Conservation (phyloP, 2,888 invertebrate genomes). For the Gastrophysa polygoni region DNA sequence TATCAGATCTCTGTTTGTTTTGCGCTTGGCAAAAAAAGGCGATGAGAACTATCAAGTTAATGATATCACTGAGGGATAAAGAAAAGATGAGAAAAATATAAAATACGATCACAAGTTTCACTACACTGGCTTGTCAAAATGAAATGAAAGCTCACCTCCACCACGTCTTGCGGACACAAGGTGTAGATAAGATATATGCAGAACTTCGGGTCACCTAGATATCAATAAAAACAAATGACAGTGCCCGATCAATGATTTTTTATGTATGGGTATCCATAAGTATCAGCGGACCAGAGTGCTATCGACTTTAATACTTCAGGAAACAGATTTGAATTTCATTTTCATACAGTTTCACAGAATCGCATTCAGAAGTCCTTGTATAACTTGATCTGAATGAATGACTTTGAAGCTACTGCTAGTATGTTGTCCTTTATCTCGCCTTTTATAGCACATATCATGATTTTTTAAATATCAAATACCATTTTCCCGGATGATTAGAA, state of each 20-base stretch:
- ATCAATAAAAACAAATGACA: not conserved
- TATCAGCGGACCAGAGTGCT: not conserved
- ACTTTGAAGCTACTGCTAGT: not conserved
- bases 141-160: not conserved
- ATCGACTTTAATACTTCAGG: not conserved
- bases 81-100: not conserved
- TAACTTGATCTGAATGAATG: not conserved
- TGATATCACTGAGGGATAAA: too few species aligned
- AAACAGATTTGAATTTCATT: not conserved
- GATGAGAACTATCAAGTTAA: too few species aligned
- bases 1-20: too few species aligned
- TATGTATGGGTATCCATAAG: not conserved
- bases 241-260: not conserved
- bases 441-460: not conserved
- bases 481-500: not conserved
- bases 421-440: not conserved
- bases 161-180: not conserved
- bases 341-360: not conserved
- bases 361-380: not conserved
- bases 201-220: not conserved
- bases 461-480: not conserved
- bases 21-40: too few species aligned
- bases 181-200: not conserved
- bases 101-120: not conserved
- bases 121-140: not conserved